A percentile compares a stretch with the other conserved stretches of the same genome.
These are phyloP conservation scores for Clarias fuscus DNA, from an alignment of 2,797 vertebrate genomes.

Conservation along the genomic window DNA sequence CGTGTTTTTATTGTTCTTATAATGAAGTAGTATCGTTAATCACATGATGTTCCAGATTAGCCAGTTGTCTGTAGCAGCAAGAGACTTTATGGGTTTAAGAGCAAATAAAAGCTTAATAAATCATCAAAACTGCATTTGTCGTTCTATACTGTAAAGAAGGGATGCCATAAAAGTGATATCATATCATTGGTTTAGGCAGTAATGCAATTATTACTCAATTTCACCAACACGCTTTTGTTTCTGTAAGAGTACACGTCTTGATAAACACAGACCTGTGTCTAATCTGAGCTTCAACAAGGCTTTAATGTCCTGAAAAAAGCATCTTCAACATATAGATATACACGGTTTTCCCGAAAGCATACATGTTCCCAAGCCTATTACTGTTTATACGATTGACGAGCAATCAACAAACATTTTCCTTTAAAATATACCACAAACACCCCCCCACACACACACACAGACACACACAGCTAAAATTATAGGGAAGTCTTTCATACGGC, in stretches of 20 bases:
- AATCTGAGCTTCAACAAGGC: background rate
- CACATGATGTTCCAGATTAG: too few relatives aligned
- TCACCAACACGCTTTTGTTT: background rate
- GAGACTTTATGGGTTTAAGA: background rate
- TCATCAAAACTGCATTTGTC: background rate
- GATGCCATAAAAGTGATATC: background rate
- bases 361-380: background rate
- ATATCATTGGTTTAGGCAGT: background rate
- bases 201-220: background rate
- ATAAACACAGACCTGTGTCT: background rate
- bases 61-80: background rate
- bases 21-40: background rate
- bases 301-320: background rate
- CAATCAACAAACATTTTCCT: background rate
- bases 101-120: background rate
- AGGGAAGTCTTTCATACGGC: background rate
- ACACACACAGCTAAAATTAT: background rate
- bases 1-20: background rate
- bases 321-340: background rate
- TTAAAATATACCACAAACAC: background rate
- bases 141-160: background rate
- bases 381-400: background rate
- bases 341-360: background rate
- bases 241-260: background rate
- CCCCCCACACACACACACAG: background rate